A percentile compares a stretch with the other conserved stretches of the same genome.
Evolutionary conservation across 2,113 vertebrate genomes (phyloP).

Genomic region (Lontra canadensis): DNA sequence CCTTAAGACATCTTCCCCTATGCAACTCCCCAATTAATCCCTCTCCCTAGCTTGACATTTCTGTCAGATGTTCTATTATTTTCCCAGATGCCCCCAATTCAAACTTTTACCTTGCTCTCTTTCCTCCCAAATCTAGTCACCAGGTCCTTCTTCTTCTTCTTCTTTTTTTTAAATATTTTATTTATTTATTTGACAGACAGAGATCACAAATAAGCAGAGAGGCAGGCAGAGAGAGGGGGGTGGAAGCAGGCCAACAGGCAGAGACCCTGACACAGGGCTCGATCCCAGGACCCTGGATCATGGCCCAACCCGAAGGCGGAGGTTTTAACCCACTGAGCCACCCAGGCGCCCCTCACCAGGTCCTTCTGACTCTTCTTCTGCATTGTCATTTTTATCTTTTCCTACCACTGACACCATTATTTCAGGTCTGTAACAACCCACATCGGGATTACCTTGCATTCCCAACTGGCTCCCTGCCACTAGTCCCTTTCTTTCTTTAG

Average conservation of each 20-base stretch:
- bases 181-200: no score
- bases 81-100: background rate
- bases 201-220: no score
- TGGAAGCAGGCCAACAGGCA: no score
- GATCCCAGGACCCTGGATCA: no score
- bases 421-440: background rate
- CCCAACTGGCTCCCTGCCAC: background rate
- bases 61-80: background rate
- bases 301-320: no score
- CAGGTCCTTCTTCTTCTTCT: background rate
- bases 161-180: no score
- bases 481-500: background rate
- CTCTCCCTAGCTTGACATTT: conserved; percentile 1
- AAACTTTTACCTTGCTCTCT: background rate
- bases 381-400: background rate
- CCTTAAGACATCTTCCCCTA: background rate
- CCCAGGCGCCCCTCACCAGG: background rate
- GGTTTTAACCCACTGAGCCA: no score
- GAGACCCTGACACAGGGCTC: no score
- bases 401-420: background rate
- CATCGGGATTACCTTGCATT: background rate
- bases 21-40: background rate
- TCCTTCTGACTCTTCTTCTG: background rate
- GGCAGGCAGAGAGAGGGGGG: no score
- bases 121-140: background rate